These are phyloP conservation scores for Sciurus vulgaris DNA, from an alignment of 2,797 vertebrate species.

Conservation along the genomic window DNA sequence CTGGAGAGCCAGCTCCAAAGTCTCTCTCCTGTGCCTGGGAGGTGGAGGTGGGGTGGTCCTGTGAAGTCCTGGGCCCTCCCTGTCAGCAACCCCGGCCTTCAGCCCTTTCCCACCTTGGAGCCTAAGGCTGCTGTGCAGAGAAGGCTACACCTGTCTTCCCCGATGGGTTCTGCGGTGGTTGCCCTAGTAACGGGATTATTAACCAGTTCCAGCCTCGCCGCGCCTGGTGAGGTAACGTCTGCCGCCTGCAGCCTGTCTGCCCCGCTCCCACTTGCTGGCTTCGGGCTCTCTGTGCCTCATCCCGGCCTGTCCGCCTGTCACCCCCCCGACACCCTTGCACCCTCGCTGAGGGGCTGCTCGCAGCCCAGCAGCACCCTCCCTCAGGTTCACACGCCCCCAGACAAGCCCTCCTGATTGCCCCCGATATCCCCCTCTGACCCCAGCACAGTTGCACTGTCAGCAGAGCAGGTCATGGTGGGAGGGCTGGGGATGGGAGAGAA, in stretches of 20 bases:
- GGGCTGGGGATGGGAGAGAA: too few relatives aligned
- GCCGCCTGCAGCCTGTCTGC: slow-evolving; percentile 46
- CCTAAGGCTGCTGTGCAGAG: not conserved
- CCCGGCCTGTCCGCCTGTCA: too few relatives aligned
- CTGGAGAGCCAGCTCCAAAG: not conserved
- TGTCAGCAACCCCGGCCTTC: not conserved
- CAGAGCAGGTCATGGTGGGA: fast-evolving
- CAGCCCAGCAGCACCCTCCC: not conserved
- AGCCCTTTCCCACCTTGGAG: not conserved
- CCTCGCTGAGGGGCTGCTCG: slow-evolving; percentile 75
- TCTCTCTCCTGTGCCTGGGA: not conserved
- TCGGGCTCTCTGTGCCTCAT: not conserved
- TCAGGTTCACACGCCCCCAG: not conserved
- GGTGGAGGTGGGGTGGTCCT: not conserved
- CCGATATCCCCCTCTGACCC: not conserved
- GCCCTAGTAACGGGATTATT: slow-evolving; percentile 80
- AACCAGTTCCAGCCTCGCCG: slow-evolving; percentile 52
- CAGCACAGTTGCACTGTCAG: not conserved
- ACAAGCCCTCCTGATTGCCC: not conserved
- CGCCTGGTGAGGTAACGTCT: slow-evolving; percentile 77
- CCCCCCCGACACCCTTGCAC: not conserved
- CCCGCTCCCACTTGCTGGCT: not conserved
- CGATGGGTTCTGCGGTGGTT: slow-evolving; percentile 72
- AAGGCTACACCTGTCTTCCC: not conserved
- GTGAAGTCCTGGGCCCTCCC: not conserved